Base-by-base conservation (phyloP, 2,888 invertebrate genomes). In the Drosophila kanekoi region DNA sequence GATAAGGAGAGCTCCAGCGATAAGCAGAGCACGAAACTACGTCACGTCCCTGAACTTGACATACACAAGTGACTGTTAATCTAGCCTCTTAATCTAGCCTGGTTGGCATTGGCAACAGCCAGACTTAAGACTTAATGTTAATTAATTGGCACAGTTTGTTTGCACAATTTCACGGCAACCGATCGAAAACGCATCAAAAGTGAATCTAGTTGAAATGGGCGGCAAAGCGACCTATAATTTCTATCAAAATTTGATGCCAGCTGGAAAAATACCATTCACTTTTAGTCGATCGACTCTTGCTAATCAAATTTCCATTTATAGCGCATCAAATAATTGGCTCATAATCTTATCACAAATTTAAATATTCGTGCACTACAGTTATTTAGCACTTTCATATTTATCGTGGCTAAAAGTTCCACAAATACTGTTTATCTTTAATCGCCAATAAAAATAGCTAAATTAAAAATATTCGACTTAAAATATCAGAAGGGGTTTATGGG, bases 1-100 rank as follows among this genome's bases (percentile, higher is more conserved):
- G 72, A 75, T 79, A 75, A 72, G 45, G 38, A 10, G 43, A 14
- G 41, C 37, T 43, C 28, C 20, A 23, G 45, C 58, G 82, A 84
- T 81, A 75, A 78, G 75, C 66, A 47, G 52, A 64, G 32, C 33
- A 11, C 38, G 14, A 54, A 40, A 28, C 47, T 47, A 53, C 58
- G 76, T 72, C 58, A 59, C 35, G 68, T 61, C 68, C 85, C 51
- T 80, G 80, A 85, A 86, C 88, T 94, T 94, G 92, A 4, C 90
- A 83, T 79, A 63, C 79, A 81, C 69, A 63, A 58, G 8, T n/a
- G 18, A 37, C 4, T 38, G 64, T 52, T 56, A 72, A n/a, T n/a
- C n/a, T n/a, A 44, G 47, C 8, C 58, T 5, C 5, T 5, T 23
- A 65, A 23, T 40, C 32, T 23, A 5, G 23, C 14, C 10, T 10